phyloP scores from a whole-genome alignment of 2,797 vertebrate genomes.

The Pangasius krempfi region DNA sequence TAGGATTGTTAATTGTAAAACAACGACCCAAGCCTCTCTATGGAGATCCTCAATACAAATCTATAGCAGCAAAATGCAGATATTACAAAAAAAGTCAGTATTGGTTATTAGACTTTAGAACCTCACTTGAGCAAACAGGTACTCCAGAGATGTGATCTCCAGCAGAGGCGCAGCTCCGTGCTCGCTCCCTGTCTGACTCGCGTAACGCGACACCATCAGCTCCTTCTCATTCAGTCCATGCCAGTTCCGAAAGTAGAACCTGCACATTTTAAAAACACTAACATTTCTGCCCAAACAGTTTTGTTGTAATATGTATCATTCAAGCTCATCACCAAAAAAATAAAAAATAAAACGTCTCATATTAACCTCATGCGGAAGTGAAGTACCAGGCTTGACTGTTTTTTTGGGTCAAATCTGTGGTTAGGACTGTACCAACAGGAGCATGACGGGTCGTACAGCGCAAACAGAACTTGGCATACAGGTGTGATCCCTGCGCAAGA shows the following conservation, averaged over 20 bases:
- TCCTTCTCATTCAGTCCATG: slow-evolving; percentile 81
- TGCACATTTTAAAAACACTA: slow-evolving; percentile 46
- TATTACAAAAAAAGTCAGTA: neutral
- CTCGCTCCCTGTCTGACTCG: slow-evolving; percentile 54
- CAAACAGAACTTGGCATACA: slow-evolving; percentile 84
- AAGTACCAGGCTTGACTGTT: slow-evolving; percentile 68
- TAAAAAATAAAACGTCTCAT: neutral
- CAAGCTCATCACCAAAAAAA: neutral
- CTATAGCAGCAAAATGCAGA: neutral
- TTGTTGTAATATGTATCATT: neutral
- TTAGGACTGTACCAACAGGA: slow-evolving; percentile 87
- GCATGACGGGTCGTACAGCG: slow-evolving; percentile 78
- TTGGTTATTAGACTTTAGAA: neutral
- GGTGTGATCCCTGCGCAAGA: slow-evolving; percentile 82
- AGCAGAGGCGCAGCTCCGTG: slow-evolving; percentile 74
- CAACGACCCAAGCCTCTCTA: no score
- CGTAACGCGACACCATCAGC: slow-evolving; percentile 75
- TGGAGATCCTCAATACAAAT: neutral
- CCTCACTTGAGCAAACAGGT: slow-evolving; percentile 88
- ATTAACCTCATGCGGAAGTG: slow-evolving; percentile 90
- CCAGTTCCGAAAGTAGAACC: slow-evolving; percentile 93
- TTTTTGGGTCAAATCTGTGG: slow-evolving; percentile 75
- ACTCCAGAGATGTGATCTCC: slow-evolving; percentile 84
- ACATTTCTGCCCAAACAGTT: neutral
- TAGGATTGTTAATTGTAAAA: neutral